These are phyloP conservation scores for Yponomeuta evonymella DNA, from an alignment of 2,888 invertebrate genomes.

Conservation along the genomic window DNA sequence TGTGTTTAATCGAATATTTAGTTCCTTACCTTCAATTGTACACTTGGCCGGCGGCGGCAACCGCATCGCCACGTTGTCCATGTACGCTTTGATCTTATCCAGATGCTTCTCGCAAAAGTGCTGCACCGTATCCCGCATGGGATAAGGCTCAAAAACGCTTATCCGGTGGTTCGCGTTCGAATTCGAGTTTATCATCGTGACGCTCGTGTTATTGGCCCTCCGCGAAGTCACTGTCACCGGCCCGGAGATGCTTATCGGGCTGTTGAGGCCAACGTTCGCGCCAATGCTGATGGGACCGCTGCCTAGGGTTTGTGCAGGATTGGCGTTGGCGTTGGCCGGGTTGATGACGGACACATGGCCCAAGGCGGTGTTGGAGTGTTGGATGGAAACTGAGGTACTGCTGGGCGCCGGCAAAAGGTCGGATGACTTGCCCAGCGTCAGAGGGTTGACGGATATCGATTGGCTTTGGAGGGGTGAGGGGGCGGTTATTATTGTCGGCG, in stretches of 20 bases:
- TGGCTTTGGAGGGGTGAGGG: constrained; percentile 45
- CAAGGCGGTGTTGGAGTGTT: constrained; percentile 55
- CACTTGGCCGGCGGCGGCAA: constrained; percentile 95
- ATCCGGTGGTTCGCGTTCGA: constrained; percentile 49
- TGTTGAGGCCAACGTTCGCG: constrained; percentile 26
- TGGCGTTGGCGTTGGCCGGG: constrained; percentile 17
- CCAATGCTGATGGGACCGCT: constrained; percentile 23
- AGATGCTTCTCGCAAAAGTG: constrained; percentile 97
- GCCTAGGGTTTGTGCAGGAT: constrained; percentile 24
- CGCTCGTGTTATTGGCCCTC: constrained; percentile 84
- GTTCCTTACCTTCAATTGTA: constrained; percentile 87
- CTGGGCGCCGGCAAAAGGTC: constrained; percentile 47
- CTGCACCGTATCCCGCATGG: constrained; percentile 94
- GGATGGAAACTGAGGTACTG: constrained; percentile 53
- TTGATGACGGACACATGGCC: constrained; percentile 50
- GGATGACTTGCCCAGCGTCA: constrained; percentile 54
- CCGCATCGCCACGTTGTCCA: constrained; percentile 89
- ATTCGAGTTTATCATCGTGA: constrained; percentile 80
- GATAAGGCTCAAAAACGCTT: constrained; percentile 92
- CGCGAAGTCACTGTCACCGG: constrained; percentile 79
- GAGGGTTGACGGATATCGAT: constrained; percentile 60
- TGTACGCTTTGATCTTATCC: constrained; percentile 92
- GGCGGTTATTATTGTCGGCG: constrained; percentile 45
- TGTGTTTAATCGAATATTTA: too few species aligned
- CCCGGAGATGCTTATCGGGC: constrained; percentile 72